phyloP scores from a whole-genome alignment of 2,888 invertebrate species.

The Aspidiotus destructor region DNA sequence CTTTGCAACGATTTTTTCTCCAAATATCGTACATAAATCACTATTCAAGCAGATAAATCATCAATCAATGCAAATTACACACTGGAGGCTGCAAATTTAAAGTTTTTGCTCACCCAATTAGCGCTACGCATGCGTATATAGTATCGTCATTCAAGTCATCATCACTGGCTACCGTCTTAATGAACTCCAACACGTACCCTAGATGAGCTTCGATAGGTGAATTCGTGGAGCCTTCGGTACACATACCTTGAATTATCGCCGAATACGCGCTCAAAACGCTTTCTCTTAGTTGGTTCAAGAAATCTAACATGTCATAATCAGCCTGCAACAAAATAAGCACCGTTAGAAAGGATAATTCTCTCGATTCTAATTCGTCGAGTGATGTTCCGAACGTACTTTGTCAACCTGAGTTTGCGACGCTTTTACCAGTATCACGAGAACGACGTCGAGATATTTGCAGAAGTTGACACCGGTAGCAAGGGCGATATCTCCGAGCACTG shows the following conservation, averaged over 20 bases:
- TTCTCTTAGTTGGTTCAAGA: conserved; percentile 86
- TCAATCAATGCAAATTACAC: not conserved
- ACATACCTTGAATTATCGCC: conserved; percentile 88
- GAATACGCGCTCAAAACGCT: conserved; percentile 95
- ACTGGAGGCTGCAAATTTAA: not conserved
- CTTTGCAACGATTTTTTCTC: not conserved
- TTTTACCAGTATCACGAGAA: conserved; percentile 67
- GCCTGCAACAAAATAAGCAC: conserved; percentile 44
- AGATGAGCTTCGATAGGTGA: conserved; percentile 79
- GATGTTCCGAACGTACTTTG: conserved; percentile 42
- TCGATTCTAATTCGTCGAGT: no score
- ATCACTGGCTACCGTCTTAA: conserved; percentile 74
- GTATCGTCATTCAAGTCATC: not conserved
- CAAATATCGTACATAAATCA: conserved; percentile 17
- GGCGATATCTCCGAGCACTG: conserved; percentile 94
- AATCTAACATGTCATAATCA: conserved; percentile 93
- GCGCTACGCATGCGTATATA: conserved; percentile 1
- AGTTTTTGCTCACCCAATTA: conserved; percentile 5
- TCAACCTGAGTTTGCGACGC: conserved; percentile 89
- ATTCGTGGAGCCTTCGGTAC: conserved; percentile 48
- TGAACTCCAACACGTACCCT: conserved; percentile 77
- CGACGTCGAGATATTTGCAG: conserved; percentile 79
- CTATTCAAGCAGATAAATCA: not conserved
- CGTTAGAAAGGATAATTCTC: no score
- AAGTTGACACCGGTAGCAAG: conserved; percentile 88